Conservation (phyloP, 2,888 invertebrate genomes). For the Diarsia mendica region DNA sequence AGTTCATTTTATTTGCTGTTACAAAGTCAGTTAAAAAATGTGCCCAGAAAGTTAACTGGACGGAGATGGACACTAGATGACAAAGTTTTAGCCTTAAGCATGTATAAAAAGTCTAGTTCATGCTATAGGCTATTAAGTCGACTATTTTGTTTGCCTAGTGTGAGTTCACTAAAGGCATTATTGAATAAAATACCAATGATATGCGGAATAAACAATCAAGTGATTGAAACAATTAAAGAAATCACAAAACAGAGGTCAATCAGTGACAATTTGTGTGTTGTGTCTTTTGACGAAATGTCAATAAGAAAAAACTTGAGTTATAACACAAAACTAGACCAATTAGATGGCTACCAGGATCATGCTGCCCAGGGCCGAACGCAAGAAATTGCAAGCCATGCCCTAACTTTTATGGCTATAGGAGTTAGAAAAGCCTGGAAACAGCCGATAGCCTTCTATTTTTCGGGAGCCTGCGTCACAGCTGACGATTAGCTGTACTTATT, state of each 20-base stretch:
- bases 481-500: constrained; percentile 1
- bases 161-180: constrained; percentile 4
- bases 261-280: constrained; percentile 2
- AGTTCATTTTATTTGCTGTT: constrained; percentile 13
- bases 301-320: neutral
- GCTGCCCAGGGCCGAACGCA: neutral
- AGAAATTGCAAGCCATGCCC: constrained; percentile 9
- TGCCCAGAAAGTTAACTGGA: constrained; percentile 6
- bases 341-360: constrained; percentile 8
- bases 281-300: constrained; percentile 5
- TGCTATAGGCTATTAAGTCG: constrained; percentile 4
- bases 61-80: constrained; percentile 5
- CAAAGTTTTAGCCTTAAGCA: constrained; percentile 11
- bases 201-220: constrained; percentile 2
- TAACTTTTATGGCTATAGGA: constrained; percentile 7
- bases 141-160: constrained; percentile 12
- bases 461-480: neutral
- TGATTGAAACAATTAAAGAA: constrained; percentile 11
- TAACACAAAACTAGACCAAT: neutral
- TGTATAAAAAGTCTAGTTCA: constrained; percentile 11
- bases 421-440: neutral
- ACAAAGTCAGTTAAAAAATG: constrained; percentile 16
- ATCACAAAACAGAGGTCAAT: neutral
- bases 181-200: constrained; percentile 5
- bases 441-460: neutral